These are phyloP conservation scores for Drosophila suzukii DNA, from an alignment of 1,140 invertebrate species.

Conservation along the genomic window DNA sequence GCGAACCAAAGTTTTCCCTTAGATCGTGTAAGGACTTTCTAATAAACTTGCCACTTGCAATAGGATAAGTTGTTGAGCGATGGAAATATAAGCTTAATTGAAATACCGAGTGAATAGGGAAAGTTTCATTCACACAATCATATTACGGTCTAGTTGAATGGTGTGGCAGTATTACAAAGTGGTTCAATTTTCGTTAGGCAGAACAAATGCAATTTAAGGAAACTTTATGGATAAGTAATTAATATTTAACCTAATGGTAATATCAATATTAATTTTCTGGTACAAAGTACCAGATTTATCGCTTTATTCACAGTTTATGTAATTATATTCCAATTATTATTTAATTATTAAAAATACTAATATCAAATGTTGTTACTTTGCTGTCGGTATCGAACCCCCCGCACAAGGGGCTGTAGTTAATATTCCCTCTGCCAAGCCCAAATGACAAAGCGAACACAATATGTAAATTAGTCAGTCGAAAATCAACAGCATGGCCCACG, in stretches of 20 bases:
- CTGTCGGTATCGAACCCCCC: constrained; percentile 15
- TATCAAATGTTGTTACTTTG: constrained; percentile 15
- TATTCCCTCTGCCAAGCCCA: constrained; percentile 1
- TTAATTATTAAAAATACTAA: background rate
- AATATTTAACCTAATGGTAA: too few relatives aligned
- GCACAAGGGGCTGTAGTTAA: constrained; percentile 1
- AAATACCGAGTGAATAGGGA: background rate
- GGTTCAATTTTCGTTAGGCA: too few relatives aligned
- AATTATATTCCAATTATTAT: background rate
- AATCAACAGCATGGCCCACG: constrained; percentile 36
- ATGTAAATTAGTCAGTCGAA: constrained; percentile 46
- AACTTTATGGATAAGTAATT: too few relatives aligned
- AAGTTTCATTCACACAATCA: background rate
- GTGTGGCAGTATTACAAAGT: too few relatives aligned
- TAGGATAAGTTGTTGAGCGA: background rate
- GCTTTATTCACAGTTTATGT: background rate
- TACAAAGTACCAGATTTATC: background rate
- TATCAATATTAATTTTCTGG: too few relatives aligned
- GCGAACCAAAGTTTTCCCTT: constrained; percentile 6
- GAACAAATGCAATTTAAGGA: too few relatives aligned
- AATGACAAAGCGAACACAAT: constrained; percentile 37
- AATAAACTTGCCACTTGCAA: background rate
- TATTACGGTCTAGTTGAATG: too few relatives aligned
- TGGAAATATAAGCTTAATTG: constrained; percentile 6
- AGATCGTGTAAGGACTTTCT: constrained; percentile 3